These are phyloP conservation scores for Tupaia tana DNA, from an alignment of 2,113 vertebrate species.

Conservation along the genomic window DNA sequence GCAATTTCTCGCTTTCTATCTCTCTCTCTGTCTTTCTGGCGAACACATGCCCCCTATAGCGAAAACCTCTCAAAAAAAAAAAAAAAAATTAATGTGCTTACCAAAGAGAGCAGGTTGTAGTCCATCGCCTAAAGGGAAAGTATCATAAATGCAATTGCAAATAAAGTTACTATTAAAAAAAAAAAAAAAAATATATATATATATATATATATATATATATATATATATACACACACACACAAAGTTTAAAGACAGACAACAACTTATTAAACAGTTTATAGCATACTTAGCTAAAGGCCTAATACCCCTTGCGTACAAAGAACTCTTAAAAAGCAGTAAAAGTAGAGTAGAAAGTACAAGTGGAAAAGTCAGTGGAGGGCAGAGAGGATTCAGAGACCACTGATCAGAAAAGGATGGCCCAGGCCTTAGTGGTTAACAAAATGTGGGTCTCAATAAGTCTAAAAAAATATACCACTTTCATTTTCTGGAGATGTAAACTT, in stretches of 20 bases:
- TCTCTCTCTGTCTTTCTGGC: too few species aligned
- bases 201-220: too few species aligned
- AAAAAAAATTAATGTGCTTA: neutral
- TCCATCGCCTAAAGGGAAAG: neutral
- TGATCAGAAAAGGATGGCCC: rapidly evolving
- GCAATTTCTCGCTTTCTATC: too few species aligned
- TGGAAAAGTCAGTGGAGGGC: neutral
- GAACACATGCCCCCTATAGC: too few species aligned
- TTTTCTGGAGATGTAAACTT: neutral
- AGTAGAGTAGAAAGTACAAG: neutral
- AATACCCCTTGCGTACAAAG: neutral
- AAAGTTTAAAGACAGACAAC: neutral
- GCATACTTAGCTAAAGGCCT: neutral
- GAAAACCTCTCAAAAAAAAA: too few species aligned
- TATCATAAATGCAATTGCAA: neutral
- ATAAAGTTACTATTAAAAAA: neutral
- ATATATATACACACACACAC: neutral
- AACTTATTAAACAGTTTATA: neutral
- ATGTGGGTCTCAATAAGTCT: neutral
- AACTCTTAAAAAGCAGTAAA: neutral
- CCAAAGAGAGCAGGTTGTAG: neutral
- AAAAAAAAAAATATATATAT: constrained; percentile 30
- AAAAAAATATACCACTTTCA: neutral
- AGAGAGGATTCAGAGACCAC: neutral
- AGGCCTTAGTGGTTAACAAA: neutral